Evolutionary conservation across 1,140 invertebrate genomes (phyloP).

Genomic region (Nebria ingens): DNA sequence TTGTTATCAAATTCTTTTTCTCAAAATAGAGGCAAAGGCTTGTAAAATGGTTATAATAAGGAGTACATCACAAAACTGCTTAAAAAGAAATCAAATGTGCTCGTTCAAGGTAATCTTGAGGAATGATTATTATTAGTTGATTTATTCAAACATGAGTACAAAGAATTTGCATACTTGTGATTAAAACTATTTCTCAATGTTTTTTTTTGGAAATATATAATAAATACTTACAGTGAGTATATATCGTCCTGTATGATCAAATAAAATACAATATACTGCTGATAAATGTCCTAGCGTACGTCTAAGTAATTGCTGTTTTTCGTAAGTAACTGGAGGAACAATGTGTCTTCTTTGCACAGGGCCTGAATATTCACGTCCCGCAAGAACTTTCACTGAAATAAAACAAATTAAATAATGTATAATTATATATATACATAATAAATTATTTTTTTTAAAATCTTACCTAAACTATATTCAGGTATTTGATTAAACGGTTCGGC

Average conservation of each 20-base stretch:
- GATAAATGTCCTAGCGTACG: conserved; percentile 89
- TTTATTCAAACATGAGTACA: too few relatives aligned
- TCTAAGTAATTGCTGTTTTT: conserved; percentile 61
- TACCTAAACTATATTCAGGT: conserved; percentile 43
- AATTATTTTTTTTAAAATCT: conserved; percentile 15
- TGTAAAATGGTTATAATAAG: too few relatives aligned
- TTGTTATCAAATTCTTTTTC: too few relatives aligned
- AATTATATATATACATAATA: conserved; percentile 30
- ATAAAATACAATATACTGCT: conserved; percentile 91
- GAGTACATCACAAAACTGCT: too few relatives aligned
- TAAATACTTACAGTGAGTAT: conserved; percentile 76
- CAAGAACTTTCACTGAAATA: conserved; percentile 50
- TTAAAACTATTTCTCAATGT: not conserved
- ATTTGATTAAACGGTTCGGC: conserved; percentile 32
- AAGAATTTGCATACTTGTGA: not conserved
- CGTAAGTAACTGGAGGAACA: conserved; percentile 62
- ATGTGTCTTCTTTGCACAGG: conserved; percentile 45
- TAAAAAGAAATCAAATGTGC: too few relatives aligned
- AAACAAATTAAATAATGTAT: conserved; percentile 13
- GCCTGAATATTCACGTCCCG: conserved; percentile 59
- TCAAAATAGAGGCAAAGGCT: too few relatives aligned
- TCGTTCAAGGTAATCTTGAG: too few relatives aligned
- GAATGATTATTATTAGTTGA: too few relatives aligned
- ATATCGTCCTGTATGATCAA: conserved; percentile 86
- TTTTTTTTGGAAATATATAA: too few relatives aligned